Conservation (phyloP, 2,888 invertebrate species). For the Drosophila affinis region DNA sequence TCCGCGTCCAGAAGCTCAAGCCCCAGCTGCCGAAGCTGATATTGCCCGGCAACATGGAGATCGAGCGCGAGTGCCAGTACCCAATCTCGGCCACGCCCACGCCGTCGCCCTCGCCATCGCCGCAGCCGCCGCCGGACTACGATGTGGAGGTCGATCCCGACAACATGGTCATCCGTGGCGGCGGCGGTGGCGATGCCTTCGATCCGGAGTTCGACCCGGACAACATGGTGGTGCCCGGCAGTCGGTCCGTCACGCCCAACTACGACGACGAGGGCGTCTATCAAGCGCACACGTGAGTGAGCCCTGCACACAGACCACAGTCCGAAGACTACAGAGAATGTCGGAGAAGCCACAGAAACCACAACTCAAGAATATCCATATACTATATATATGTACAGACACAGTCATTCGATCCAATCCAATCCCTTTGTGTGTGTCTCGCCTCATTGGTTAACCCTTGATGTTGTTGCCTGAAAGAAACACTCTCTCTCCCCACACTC, state of each 20-base stretch:
- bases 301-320: constrained; percentile 34
- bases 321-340: constrained; percentile 11
- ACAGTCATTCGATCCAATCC: constrained; percentile 52
- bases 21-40: constrained; percentile 83
- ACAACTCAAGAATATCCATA: constrained; percentile 32
- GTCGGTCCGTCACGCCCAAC: constrained; percentile 78
- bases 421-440: constrained; percentile 25
- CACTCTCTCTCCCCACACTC: neutral
- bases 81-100: constrained; percentile 56
- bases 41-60: constrained; percentile 81
- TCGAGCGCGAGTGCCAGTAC: constrained; percentile 60
- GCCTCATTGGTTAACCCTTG: constrained; percentile 63
- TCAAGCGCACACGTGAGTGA: constrained; percentile 84
- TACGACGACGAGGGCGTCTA: constrained; percentile 81
- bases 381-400: constrained; percentile 48
- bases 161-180: constrained; percentile 79
- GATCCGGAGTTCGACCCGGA: constrained; percentile 82
- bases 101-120: constrained; percentile 82
- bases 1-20: constrained; percentile 84
- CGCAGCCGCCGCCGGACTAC: constrained; percentile 79
- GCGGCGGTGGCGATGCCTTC: constrained; percentile 71
- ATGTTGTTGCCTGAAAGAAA: constrained; percentile 49
- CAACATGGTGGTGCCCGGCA: constrained; percentile 81
- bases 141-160: constrained; percentile 84
- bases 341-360: constrained; percentile 28